Evolutionary conservation across 1,140 invertebrate species (phyloP).

Genomic region (Paraescarpia echinospica): DNA sequence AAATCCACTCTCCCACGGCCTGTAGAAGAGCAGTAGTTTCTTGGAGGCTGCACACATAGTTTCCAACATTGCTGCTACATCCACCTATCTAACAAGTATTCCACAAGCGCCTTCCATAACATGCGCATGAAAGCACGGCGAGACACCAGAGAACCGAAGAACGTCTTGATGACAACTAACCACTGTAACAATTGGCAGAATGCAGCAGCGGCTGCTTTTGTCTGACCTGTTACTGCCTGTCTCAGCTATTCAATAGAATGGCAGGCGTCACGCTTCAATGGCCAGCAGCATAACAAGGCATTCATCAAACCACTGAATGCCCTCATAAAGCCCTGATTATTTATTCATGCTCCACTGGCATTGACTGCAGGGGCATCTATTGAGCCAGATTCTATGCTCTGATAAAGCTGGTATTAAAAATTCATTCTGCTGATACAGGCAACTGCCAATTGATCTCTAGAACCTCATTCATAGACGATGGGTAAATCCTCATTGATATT

Average conservation of each 20-base stretch:
- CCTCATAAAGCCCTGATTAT: neutral
- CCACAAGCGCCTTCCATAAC: neutral
- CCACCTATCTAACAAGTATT: neutral
- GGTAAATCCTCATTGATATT: neutral
- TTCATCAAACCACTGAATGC: neutral
- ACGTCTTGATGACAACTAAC: neutral
- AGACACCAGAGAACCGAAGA: neutral
- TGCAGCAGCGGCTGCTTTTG: neutral
- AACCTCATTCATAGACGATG: neutral
- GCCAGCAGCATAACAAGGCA: neutral
- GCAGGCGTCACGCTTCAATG: neutral
- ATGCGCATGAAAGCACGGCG: neutral
- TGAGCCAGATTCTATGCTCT: neutral
- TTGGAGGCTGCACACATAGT: neutral
- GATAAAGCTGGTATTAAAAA: neutral
- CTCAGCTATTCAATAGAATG: neutral
- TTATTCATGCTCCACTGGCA: neutral
- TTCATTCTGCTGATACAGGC: neutral
- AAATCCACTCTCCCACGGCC: neutral
- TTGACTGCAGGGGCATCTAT: neutral
- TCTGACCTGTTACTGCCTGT: neutral
- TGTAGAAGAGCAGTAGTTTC: neutral
- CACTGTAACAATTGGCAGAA: neutral
- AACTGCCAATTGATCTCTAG: neutral
- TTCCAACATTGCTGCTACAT: conserved; percentile 5